These are phyloP conservation scores for Syngnathoides biaculeatus DNA, from an alignment of 2,113 vertebrate species.

Conservation along the genomic window DNA sequence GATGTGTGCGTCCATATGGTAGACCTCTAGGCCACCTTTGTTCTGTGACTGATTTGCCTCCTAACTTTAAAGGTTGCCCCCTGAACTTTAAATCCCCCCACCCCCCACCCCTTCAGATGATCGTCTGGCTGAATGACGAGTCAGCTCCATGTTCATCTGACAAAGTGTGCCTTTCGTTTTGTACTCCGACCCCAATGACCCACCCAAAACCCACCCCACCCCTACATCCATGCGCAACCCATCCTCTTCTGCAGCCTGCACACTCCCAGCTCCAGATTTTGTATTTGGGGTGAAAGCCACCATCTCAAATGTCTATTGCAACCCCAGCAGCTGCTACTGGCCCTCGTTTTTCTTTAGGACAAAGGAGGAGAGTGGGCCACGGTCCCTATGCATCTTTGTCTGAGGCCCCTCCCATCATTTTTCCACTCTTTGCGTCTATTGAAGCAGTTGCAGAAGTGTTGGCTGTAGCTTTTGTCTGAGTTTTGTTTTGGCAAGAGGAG, in stretches of 20 bases:
- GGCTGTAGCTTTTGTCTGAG: slow-evolving; percentile 62
- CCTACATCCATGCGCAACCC: too few species aligned
- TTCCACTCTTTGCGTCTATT: slow-evolving; percentile 51
- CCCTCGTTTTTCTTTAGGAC: slow-evolving; percentile 59
- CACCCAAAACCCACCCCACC: slow-evolving; percentile 1
- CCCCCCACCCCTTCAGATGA: slow-evolving; percentile 20
- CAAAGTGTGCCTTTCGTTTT: slow-evolving; percentile 71
- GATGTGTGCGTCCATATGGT: slow-evolving; percentile 66
- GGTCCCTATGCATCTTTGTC: slow-evolving; percentile 64
- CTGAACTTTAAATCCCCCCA: slow-evolving; percentile 29
- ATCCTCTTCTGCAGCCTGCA: slow-evolving; percentile 34
- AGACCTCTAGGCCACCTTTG: slow-evolving; percentile 60
- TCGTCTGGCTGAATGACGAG: slow-evolving; percentile 37
- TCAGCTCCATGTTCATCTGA: slow-evolving; percentile 51
- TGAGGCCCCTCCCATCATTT: slow-evolving; percentile 34
- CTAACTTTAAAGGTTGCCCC: slow-evolving; percentile 62
- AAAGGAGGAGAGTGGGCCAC: slow-evolving; percentile 48
- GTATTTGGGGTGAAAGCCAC: slow-evolving; percentile 63
- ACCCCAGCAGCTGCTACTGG: slow-evolving; percentile 71
- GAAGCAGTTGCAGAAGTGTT: slow-evolving; percentile 51
- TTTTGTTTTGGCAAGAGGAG: slow-evolving; percentile 43
- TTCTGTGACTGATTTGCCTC: slow-evolving; percentile 64
- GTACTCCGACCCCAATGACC: slow-evolving; percentile 28
- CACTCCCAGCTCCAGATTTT: slow-evolving; percentile 65
- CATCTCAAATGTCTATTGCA: slow-evolving; percentile 69